Conservation (phyloP, 2,797 vertebrate species). For the Epinephelus awoara region DNA sequence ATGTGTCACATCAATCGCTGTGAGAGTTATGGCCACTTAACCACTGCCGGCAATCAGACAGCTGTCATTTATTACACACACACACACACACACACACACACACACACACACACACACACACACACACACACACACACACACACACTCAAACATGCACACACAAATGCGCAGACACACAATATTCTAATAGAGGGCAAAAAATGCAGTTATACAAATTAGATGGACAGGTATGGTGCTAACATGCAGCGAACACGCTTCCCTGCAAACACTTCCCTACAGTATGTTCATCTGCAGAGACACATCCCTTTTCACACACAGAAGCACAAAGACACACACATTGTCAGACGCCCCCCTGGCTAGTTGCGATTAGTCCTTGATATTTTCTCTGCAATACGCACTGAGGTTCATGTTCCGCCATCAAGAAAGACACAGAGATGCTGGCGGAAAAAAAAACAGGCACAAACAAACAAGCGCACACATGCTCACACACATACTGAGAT, state of each 20-base stretch:
- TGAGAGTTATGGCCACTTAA: slow-evolving; percentile 75
- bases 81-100: slow-evolving; percentile 1
- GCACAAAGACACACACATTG: slow-evolving; percentile 29
- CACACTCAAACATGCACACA: slow-evolving; percentile 10
- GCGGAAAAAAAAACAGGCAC: slow-evolving; percentile 18
- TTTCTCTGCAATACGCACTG: slow-evolving; percentile 47
- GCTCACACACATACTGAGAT: slow-evolving; percentile 46
- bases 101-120: slow-evolving; percentile 34
- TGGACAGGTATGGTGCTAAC: slow-evolving; percentile 12
- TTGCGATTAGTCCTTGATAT: slow-evolving; percentile 61
- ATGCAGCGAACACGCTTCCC: not conserved
- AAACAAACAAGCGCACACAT: slow-evolving; percentile 38
- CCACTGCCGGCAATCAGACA: slow-evolving; percentile 68
- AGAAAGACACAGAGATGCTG: slow-evolving; percentile 48
- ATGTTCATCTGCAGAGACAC: slow-evolving; percentile 32
- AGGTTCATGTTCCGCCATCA: slow-evolving; percentile 55
- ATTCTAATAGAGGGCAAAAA: slow-evolving; percentile 34
- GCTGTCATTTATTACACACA: slow-evolving; percentile 69
- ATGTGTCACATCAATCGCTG: slow-evolving; percentile 66
- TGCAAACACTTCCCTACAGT: not conserved
- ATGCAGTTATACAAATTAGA: slow-evolving; percentile 34
- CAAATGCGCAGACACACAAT: slow-evolving; percentile 12
- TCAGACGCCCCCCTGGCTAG: slow-evolving; percentile 49
- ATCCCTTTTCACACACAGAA: slow-evolving; percentile 20
- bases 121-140: slow-evolving; percentile 13